These are phyloP conservation scores for Pyrochroa serraticornis DNA, from an alignment of 2,888 invertebrate species.

Conservation along the genomic window DNA sequence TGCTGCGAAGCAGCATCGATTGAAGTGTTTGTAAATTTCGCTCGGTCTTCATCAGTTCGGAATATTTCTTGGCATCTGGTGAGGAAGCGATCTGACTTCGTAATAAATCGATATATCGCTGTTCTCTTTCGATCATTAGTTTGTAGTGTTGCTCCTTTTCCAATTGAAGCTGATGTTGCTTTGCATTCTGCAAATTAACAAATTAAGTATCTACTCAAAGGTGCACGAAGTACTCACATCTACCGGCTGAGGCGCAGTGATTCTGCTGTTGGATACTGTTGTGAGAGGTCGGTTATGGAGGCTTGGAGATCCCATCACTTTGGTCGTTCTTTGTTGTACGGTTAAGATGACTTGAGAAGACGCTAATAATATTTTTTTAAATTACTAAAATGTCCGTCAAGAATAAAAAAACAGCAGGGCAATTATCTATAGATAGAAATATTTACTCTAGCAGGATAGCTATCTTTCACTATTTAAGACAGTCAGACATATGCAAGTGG, in stretches of 20 bases:
- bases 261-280: slow-evolving; percentile 61
- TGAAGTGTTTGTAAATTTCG: slow-evolving; percentile 66
- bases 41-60: slow-evolving; percentile 65
- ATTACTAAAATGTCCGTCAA: neutral
- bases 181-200: slow-evolving; percentile 72
- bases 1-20: slow-evolving; percentile 60
- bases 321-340: slow-evolving; percentile 65
- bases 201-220: slow-evolving; percentile 2
- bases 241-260: slow-evolving; percentile 86
- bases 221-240: slow-evolving; percentile 72
- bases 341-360: slow-evolving; percentile 72
- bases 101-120: slow-evolving; percentile 79
- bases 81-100: slow-evolving; percentile 68
- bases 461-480: no score
- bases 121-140: slow-evolving; percentile 89
- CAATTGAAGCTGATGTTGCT: slow-evolving; percentile 81
- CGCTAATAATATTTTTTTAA: slow-evolving; percentile 50
- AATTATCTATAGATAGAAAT: neutral
- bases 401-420: neutral
- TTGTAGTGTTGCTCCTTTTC: slow-evolving; percentile 84
- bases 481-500: no score
- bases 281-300: slow-evolving; percentile 59
- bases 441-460: no score
- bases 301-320: slow-evolving; percentile 59
- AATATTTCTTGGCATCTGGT: slow-evolving; percentile 58